Base-by-base conservation (phyloP, 1,140 invertebrate species). In the Mylabris phalerata region DNA sequence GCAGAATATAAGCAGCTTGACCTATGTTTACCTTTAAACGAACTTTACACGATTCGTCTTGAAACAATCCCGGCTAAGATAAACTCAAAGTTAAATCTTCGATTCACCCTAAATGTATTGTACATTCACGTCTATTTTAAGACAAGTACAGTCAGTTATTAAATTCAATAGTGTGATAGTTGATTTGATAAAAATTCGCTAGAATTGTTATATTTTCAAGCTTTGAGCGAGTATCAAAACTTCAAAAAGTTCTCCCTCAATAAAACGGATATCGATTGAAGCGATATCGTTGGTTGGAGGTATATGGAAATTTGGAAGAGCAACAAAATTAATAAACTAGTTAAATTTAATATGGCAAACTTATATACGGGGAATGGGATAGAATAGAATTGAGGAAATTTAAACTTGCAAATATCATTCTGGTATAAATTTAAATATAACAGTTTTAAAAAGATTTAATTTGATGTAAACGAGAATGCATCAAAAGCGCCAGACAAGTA, bases 51-150 rank as follows among this genome's bases (percentile, higher is more conserved):
- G 60, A 50, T 63, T 50, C 58, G 60, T 60, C 58, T 63, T 63
- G 58, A 52, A 60, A 54, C 61, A 56, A 63, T 63, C 61, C 61
- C 50, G 50, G 50, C 51, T 48, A 63, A 63, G 62, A 63, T 63
- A 63, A 63, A 63, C 62, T 60, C 60, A 59, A 59, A 49, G 32
- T 59, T 50, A 54, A 59, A 50, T 59, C 50, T 50, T 43, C 43
- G 44, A 48, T 56, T 56, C 54, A 47, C 54, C 24, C 38, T 50
- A 42, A 45, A 42, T 43, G 50, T 52, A 13, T 40, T 52, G 50
- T n/a, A 24, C 40, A 26, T 52, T 32, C 32, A 32, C 32, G 32
- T 32, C 7, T 7, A 32, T 32, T 32, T 7, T 32, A 32, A 5
- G 32, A 7, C 4, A 0, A 0, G 32, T 32, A 32, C 32, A 32